A percentile compares a stretch with the other conserved stretches of the same genome.
These are phyloP conservation scores for Caerostris darwini DNA, from an alignment of 1,140 invertebrate genomes.

Conservation along the genomic window DNA sequence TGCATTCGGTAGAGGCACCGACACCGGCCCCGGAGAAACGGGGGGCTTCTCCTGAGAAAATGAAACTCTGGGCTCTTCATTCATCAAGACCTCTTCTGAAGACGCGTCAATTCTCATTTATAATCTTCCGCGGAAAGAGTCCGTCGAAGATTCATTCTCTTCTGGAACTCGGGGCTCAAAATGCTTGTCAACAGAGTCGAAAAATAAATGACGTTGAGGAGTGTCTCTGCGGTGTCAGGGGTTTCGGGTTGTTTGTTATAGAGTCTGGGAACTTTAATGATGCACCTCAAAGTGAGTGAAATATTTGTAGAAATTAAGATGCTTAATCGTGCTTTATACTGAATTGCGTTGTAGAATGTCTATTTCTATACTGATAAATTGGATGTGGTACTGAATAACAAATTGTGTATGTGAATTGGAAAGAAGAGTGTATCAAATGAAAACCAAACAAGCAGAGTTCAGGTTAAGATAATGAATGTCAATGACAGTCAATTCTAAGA, in stretches of 20 bases:
- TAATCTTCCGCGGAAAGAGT: background rate
- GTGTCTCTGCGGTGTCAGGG: background rate
- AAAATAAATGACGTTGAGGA: background rate
- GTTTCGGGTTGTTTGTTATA: background rate
- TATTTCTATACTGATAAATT: too few relatives aligned
- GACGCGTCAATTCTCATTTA: conserved; percentile 15
- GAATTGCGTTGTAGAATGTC: too few relatives aligned
- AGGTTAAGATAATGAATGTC: too few relatives aligned
- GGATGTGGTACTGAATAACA: too few relatives aligned
- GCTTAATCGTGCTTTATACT: background rate
- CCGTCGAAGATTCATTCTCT: background rate
- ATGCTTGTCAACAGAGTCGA: background rate
- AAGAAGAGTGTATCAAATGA: too few relatives aligned
- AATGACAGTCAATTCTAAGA: too few relatives aligned
- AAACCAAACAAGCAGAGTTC: too few relatives aligned
- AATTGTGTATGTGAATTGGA: too few relatives aligned
- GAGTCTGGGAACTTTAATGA: background rate
- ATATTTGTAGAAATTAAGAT: background rate
- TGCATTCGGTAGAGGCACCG: background rate
- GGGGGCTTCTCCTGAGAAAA: background rate
- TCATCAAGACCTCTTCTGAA: background rate
- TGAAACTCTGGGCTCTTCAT: background rate
- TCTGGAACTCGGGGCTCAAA: background rate
- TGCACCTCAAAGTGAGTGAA: background rate
- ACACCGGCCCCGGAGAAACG: background rate